Percentiles rank a stretch among this genome's conserved stretches.
Evolutionary conservation across 1,140 invertebrate species (phyloP).

Genomic region (Cepaea nemoralis): DNA sequence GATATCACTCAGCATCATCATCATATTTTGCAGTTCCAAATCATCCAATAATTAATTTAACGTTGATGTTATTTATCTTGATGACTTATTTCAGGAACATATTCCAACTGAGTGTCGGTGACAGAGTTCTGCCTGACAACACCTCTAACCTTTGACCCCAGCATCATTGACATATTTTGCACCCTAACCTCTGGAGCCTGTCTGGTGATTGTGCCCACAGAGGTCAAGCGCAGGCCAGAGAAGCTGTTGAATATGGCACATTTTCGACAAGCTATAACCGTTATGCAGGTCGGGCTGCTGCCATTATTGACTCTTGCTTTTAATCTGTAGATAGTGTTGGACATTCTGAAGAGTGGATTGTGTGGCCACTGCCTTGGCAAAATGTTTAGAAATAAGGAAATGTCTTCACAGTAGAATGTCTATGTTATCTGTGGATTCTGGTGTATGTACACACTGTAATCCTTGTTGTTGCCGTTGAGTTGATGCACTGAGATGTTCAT

Average conservation of each 20-base stretch:
- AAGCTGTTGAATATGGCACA: conserved; percentile 72
- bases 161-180: conserved; percentile 83
- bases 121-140: conserved; percentile 82
- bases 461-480: no score
- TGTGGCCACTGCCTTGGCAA: no score
- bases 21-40: no score
- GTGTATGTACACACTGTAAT: no score
- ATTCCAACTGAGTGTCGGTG: conserved; percentile 64
- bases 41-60: no score
- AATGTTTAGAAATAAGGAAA: no score
- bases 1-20: no score
- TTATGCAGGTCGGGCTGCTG: conserved; percentile 77
- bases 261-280: conserved; percentile 74
- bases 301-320: not conserved
- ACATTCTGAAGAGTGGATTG: no score
- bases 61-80: no score
- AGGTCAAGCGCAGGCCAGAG: conserved; percentile 72
- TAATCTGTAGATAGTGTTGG: not conserved
- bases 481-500: no score
- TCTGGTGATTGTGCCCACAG: conserved; percentile 77
- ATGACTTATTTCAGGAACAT: conserved; percentile 59
- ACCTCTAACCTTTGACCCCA: conserved; percentile 86
- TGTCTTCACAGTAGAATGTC: no score
- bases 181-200: conserved; percentile 77
- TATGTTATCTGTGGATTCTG: no score